Conservation (phyloP, 2,113 vertebrate genomes). For the Cottus gobio region DNA sequence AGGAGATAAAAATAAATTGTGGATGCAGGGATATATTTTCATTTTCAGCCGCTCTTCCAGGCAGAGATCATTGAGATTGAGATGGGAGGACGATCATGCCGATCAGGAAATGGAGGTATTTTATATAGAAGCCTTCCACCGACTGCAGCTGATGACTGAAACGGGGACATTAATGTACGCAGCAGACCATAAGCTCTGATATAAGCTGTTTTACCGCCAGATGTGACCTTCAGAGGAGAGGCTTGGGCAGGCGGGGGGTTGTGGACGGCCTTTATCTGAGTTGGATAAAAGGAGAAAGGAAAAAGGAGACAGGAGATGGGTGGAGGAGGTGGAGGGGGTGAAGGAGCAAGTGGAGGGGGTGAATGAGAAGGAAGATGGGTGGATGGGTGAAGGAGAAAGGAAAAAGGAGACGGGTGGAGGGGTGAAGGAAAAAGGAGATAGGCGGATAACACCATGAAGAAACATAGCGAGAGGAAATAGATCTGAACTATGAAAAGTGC, state of each 20-base stretch:
- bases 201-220: conserved; percentile 59
- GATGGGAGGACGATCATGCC: conserved; percentile 3
- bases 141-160: conserved; percentile 14
- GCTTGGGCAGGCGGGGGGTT: not conserved
- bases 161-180: conserved; percentile 4
- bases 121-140: not conserved
- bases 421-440: too few species aligned
- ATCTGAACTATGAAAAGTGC: not conserved
- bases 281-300: not conserved
- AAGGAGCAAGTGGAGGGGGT: too few species aligned
- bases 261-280: not conserved
- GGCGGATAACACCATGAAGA: conserved; percentile 10
- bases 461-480: not conserved
- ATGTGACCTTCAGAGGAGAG: conserved; percentile 57
- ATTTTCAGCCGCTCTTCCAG: not conserved
- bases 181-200: conserved; percentile 40
- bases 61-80: not conserved
- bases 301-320: too few species aligned
- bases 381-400: too few species aligned
- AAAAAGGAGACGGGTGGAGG: too few species aligned
- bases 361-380: too few species aligned
- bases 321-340: too few species aligned
- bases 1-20: not conserved
- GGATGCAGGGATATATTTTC: not conserved
- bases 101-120: conserved; percentile 10